Evolutionary conservation across 2,113 vertebrate species (phyloP).

Genomic region (Eptatretus burgeri): DNA sequence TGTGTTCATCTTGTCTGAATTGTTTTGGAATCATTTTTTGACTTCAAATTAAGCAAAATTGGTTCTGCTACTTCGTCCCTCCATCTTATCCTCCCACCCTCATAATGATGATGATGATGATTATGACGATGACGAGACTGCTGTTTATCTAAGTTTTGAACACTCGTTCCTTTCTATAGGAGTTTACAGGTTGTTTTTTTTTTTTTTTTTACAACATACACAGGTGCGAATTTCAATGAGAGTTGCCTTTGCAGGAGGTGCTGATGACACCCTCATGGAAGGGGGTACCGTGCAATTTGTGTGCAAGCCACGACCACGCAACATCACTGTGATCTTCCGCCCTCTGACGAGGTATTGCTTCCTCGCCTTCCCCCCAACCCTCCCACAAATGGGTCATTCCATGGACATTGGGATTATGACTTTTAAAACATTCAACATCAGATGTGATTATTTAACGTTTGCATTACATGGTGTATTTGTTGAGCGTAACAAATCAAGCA

Average conservation of each 20-base stretch:
- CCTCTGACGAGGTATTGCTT: slow-evolving; percentile 49
- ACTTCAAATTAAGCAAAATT: no score
- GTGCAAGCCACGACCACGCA: slow-evolving; percentile 80
- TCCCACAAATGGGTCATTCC: background rate
- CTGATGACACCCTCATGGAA: slow-evolving; percentile 90
- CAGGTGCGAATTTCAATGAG: background rate
- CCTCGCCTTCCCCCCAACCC: background rate
- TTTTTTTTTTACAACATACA: slow-evolving; percentile 9
- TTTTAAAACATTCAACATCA: no score
- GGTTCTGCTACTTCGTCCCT: background rate
- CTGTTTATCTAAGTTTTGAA: background rate
- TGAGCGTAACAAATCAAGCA: no score
- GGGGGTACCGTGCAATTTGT: slow-evolving; percentile 88
- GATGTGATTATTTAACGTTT: no score
- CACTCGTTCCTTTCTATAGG: background rate
- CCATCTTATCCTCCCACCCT: background rate
- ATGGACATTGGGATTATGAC: no score
- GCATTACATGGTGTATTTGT: no score
- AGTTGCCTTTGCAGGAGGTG: slow-evolving; percentile 30
- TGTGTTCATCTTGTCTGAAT: no score
- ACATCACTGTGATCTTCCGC: slow-evolving; percentile 88
- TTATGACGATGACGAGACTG: background rate
- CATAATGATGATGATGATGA: no score
- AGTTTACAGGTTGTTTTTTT: background rate
- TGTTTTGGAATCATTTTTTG: no score